Evolutionary conservation across 1,140 invertebrate genomes (phyloP).

Genomic region (Melanaphis sacchari): DNA sequence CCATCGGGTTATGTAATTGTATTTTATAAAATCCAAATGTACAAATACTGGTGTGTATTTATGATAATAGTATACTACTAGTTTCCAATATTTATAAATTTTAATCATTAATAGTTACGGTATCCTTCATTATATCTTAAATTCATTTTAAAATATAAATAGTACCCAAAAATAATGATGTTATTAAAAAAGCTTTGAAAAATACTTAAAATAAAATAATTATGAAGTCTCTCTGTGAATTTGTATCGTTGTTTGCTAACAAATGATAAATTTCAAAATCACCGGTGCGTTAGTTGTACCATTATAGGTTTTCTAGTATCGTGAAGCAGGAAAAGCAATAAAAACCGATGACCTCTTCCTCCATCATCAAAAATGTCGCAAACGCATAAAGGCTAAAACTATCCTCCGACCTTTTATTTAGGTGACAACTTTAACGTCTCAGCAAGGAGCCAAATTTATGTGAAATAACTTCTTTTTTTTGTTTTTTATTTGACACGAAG

Average conservation of each 20-base stretch:
- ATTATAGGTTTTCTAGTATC: conserved; percentile 15
- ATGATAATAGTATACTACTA: background rate
- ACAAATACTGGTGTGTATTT: background rate
- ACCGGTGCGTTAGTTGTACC: background rate
- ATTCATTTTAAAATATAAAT: background rate
- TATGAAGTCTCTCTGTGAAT: background rate
- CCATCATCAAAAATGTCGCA: background rate
- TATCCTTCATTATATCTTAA: background rate
- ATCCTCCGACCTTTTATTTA: background rate
- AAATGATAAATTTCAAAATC: conserved; percentile 8
- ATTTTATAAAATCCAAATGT: background rate
- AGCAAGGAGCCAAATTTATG: conserved; percentile 18
- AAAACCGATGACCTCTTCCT: conserved; percentile 15
- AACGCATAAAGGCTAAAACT: conserved; percentile 36
- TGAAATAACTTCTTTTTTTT: conserved; percentile 30
- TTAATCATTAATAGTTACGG: background rate
- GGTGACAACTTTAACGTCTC: background rate
- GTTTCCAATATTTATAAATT: background rate
- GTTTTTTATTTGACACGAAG: background rate
- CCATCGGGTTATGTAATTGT: background rate
- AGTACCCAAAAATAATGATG: background rate
- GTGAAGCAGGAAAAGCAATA: conserved; percentile 50
- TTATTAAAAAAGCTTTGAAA: background rate
- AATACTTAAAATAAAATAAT: background rate
- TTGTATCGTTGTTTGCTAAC: background rate